phyloP scores from a whole-genome alignment of 2,113 vertebrate genomes.

The Tachuris rubrigastra region DNA sequence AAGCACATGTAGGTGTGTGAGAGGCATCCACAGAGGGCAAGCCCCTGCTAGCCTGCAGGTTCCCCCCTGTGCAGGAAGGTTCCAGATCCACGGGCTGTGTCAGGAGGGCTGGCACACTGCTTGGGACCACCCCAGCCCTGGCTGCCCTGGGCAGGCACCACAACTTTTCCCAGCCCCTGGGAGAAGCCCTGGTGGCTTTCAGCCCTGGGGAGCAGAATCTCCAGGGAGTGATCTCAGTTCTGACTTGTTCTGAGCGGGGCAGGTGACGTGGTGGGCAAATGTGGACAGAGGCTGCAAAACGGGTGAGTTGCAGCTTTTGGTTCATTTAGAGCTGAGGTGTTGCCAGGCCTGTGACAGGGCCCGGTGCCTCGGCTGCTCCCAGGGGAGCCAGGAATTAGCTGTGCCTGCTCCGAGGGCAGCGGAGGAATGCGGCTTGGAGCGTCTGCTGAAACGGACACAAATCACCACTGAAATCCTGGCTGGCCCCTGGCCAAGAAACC shows the following conservation, averaged over 20 bases:
- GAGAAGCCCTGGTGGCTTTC: neutral
- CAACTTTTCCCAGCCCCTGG: neutral
- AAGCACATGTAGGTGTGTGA: neutral
- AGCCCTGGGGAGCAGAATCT: neutral
- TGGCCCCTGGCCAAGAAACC: slow-evolving; percentile 1
- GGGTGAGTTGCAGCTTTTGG: slow-evolving; percentile 45
- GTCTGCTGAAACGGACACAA: slow-evolving; percentile 14
- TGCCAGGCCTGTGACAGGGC: slow-evolving; percentile 72
- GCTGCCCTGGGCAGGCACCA: fast-evolving
- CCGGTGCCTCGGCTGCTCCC: slow-evolving; percentile 56
- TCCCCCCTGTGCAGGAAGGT: fast-evolving
- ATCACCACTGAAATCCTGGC: neutral
- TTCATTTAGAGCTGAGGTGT: slow-evolving; percentile 25
- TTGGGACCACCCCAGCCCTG: neutral
- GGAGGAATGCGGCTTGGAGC: neutral
- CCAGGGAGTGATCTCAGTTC: fast-evolving
- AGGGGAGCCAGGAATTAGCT: slow-evolving; percentile 67
- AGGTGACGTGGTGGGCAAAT: neutral
- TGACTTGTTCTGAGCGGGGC: neutral
- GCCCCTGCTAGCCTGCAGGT: neutral
- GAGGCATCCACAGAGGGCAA: neutral
- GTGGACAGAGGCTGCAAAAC: slow-evolving; percentile 41
- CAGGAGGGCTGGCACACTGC: neutral
- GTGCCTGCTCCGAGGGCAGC: slow-evolving; percentile 35
- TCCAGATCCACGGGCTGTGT: fast-evolving